Base-by-base conservation (phyloP, 2,113 vertebrate species). In the Stercorarius parasiticus region DNA sequence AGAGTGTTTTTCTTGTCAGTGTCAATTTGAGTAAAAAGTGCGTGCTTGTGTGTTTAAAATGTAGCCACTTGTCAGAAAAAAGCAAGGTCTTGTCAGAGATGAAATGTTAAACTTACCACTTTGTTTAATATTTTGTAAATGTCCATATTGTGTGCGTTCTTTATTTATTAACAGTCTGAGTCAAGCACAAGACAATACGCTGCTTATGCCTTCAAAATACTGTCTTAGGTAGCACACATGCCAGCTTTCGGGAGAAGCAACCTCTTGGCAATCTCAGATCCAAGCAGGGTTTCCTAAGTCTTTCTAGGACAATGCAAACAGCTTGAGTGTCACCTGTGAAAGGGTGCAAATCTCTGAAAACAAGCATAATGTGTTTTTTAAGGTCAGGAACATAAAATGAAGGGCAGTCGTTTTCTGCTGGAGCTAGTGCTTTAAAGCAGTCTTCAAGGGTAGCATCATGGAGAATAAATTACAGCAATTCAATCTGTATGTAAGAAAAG, bases 1-100 rank as follows among this genome's bases (percentile, higher is more conserved):
- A 81, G 38, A 76, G 26, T 58, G 49, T 80, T 95, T 97, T 82
- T 77, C 94, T 87, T 80, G 83, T 96, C 91, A 73, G 36, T 77
- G 88, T 91, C 88, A 80, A 80, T 82, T 55, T 82, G 32, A 87
- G 56, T 50, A 95, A 73, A 71, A 91, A 38, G 34, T 21, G 12
- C 42, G 16, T 53, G 36, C 7, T 2, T 64, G 11, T 55, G 11
- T 6, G 34, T 82, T 86, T 95, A 76, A 91, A 92, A 84, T 42
- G 29, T 38, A 89, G 86, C 93, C 62, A 77, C 52, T 91, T 93
- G 90, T 95, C 93, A 86, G 82, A 66, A 88, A 58, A 84, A 86
- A 55, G 4, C 40, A 79, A 88, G 56, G 27, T 94, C 81, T 95
- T 92, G 53, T 89, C 94, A 77, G 49, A 65, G 73, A 76, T 87